A percentile compares a stretch with the other conserved stretches of the same genome.
These are phyloP conservation scores for Vollenhovia emeryi DNA, from an alignment of 1,140 invertebrate genomes.

Conservation along the genomic window DNA sequence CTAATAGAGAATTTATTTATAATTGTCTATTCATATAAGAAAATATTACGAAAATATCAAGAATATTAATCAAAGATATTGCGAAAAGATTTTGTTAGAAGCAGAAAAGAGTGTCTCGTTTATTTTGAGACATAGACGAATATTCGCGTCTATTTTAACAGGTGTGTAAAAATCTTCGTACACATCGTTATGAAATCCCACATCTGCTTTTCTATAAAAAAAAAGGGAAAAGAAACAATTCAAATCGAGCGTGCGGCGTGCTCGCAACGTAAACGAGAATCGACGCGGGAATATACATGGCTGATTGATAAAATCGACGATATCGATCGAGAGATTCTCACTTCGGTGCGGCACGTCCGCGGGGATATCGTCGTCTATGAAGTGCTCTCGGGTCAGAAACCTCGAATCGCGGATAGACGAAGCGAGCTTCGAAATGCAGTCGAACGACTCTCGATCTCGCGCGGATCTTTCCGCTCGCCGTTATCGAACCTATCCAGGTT, in stretches of 20 bases:
- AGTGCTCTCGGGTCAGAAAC: slow-evolving; percentile 52
- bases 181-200: not conserved
- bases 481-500: slow-evolving; percentile 78
- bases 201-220: not conserved
- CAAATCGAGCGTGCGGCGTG: not conserved
- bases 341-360: slow-evolving; percentile 31
- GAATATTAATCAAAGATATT: not conserved
- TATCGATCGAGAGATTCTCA: slow-evolving; percentile 51
- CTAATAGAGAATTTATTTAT: not conserved
- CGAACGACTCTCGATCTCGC: slow-evolving; percentile 70
- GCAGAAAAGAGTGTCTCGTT: not conserved
- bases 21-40: no score
- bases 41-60: not conserved
- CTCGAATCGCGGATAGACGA: slow-evolving; percentile 1
- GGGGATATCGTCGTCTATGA: slow-evolving; percentile 28
- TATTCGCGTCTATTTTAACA: not conserved
- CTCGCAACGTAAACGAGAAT: slow-evolving; percentile 8
- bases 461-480: slow-evolving; percentile 70
- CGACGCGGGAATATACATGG: not conserved
- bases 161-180: not conserved
- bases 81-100: not conserved
- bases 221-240: slow-evolving; percentile 2
- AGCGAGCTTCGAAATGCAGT: slow-evolving; percentile 55
- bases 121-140: not conserved
- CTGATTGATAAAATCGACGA: slow-evolving; percentile 47